Percentiles rank a stretch among this genome's conserved stretches.
Conservation (phyloP, 2,888 invertebrate species). For the Belgica antarctica region DNA sequence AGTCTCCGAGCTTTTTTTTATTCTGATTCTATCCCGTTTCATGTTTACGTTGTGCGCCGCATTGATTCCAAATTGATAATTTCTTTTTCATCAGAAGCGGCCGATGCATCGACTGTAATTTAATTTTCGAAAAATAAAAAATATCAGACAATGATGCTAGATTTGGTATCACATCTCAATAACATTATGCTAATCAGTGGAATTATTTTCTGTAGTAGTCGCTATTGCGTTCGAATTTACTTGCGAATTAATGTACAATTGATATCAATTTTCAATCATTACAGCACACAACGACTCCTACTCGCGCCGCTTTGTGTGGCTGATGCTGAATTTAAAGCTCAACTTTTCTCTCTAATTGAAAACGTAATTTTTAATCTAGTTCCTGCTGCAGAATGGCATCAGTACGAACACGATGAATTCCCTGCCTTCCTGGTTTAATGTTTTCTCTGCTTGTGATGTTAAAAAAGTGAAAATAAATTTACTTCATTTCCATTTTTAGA, state of each 20-base stretch:
- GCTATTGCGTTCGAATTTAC: conserved; percentile 35
- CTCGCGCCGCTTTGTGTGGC: conserved; percentile 31
- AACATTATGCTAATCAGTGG: background rate
- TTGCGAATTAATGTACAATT: background rate
- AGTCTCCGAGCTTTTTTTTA: background rate
- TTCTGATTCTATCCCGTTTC: background rate
- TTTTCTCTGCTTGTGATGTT: background rate
- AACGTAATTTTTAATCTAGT: conserved; percentile 29
- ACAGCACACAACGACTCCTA: conserved; percentile 23
- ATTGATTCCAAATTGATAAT: background rate
- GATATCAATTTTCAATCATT: background rate
- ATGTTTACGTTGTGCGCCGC: background rate
- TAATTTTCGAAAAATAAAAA: background rate
- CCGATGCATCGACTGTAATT: background rate
- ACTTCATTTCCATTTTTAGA: conserved; percentile 17
- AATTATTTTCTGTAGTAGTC: background rate
- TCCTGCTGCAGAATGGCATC: background rate
- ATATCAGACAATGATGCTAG: background rate
- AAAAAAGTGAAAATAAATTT: conserved; percentile 20
- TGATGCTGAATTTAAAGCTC: background rate
- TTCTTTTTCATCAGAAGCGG: background rate
- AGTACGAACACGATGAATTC: background rate
- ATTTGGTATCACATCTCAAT: background rate
- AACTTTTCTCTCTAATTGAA: conserved; percentile 24
- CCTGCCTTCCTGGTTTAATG: background rate